These are phyloP conservation scores for Tragelaphus oryx DNA, from an alignment of 2,797 vertebrate genomes.

Conservation along the genomic window DNA sequence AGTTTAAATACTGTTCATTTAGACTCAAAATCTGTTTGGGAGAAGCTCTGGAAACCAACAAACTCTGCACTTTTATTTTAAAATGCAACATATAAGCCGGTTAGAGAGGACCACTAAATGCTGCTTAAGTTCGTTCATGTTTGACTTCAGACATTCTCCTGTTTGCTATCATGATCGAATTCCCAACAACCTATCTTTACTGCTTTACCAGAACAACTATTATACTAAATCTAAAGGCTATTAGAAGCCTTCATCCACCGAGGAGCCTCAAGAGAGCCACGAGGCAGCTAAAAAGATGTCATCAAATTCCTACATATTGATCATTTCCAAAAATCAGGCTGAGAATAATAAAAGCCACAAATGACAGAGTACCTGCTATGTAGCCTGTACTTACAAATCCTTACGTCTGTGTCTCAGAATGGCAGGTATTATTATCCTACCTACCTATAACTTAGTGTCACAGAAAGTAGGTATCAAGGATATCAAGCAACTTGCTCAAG, in stretches of 20 bases:
- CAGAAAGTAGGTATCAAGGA: background rate
- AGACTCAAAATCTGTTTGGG: background rate
- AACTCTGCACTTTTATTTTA: background rate
- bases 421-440: background rate
- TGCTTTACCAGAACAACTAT: background rate
- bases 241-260: background rate
- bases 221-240: background rate
- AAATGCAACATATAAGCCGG: background rate
- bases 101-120: background rate
- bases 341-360: background rate
- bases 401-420: background rate
- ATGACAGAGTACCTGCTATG: background rate
- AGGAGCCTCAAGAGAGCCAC: background rate
- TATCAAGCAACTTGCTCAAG: background rate
- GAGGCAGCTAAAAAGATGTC: background rate
- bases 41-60: slow-evolving; percentile 22
- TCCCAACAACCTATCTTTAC: background rate
- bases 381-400: background rate
- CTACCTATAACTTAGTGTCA: background rate
- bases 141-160: background rate
- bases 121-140: background rate
- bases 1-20: slow-evolving; percentile 44
- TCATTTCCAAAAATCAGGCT: background rate
- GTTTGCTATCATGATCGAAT: background rate
- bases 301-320: background rate